These are phyloP conservation scores for Ichneumoninae sp. DNA, from an alignment of 2,888 invertebrate genomes.

Conservation along the genomic window DNA sequence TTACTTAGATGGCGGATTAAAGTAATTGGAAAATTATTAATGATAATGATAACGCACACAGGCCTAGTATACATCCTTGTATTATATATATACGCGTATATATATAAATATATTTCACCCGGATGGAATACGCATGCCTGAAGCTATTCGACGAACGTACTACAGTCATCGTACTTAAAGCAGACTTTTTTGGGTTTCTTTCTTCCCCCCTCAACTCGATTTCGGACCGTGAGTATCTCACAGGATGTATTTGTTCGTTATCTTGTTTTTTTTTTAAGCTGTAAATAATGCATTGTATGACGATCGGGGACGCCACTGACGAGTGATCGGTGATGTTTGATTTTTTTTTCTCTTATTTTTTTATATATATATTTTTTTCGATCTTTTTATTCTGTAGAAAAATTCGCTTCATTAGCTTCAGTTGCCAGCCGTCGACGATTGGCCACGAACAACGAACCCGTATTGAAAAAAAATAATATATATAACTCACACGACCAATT, in stretches of 20 bases:
- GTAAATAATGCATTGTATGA: conserved; percentile 36
- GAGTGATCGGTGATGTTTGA: background rate
- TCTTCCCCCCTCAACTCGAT: background rate
- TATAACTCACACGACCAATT: conserved; percentile 16
- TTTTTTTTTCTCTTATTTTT: background rate
- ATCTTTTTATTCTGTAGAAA: background rate
- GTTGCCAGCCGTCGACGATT: conserved; percentile 17
- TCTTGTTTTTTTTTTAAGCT: conserved; percentile 6
- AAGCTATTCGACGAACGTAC: background rate
- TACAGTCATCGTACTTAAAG: conserved; percentile 25
- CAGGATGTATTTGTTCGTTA: background rate
- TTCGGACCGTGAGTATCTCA: conserved; percentile 1
- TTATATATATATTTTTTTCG: background rate
- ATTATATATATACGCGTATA: background rate
- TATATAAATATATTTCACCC: conserved; percentile 5
- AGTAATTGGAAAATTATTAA: background rate
- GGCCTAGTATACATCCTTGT: conserved; percentile 23
- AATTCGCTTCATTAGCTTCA: conserved; percentile 11
- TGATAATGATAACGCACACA: conserved; percentile 31
- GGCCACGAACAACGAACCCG: conserved; percentile 30
- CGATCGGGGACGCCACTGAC: conserved; percentile 21
- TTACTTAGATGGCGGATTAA: conserved; percentile 8
- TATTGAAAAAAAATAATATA: background rate
- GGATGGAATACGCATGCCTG: background rate
- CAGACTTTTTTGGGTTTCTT: conserved; percentile 27